Conservation (phyloP, 2,113 vertebrate species). For the Plestiodon gilberti region DNA sequence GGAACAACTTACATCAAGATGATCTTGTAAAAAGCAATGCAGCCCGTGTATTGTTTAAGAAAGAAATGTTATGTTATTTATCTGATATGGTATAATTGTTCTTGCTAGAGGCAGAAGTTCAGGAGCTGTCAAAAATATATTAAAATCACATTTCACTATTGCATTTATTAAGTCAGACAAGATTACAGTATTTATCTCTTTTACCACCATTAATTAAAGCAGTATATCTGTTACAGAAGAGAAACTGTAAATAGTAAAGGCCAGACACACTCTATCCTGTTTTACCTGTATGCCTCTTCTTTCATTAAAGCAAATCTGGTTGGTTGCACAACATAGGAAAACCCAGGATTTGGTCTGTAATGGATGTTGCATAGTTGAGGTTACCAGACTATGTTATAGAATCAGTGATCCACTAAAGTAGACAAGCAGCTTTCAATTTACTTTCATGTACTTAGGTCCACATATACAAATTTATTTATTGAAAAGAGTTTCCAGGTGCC, state of each 20-base stretch:
- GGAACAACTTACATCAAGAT: not conserved
- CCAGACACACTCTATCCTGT: not conserved
- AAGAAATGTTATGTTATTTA: slow-evolving; percentile 35
- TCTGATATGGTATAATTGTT: not conserved
- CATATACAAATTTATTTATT: not conserved
- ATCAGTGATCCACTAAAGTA: not conserved
- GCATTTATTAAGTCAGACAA: accelerated
- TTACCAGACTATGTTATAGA: accelerated
- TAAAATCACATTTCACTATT: slow-evolving; percentile 2
- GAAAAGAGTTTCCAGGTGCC: not conserved
- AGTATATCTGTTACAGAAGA: not conserved
- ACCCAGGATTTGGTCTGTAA: accelerated
- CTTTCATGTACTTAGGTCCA: not conserved
- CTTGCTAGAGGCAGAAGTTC: slow-evolving; percentile 20
- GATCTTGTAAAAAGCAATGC: not conserved
- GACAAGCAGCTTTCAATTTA: not conserved
- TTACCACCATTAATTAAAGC: not conserved
- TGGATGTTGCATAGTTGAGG: not conserved
- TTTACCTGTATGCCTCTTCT: not conserved
- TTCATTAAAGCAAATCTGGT: not conserved
- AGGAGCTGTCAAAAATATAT: not conserved
- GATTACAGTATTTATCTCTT: not conserved
- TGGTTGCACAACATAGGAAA: not conserved
- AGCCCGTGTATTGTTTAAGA: not conserved
- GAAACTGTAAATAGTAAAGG: accelerated